These are phyloP conservation scores for Catalaphyllia jardinei DNA, from an alignment of 64 coral and sea anemone species.

Conservation along the genomic window DNA sequence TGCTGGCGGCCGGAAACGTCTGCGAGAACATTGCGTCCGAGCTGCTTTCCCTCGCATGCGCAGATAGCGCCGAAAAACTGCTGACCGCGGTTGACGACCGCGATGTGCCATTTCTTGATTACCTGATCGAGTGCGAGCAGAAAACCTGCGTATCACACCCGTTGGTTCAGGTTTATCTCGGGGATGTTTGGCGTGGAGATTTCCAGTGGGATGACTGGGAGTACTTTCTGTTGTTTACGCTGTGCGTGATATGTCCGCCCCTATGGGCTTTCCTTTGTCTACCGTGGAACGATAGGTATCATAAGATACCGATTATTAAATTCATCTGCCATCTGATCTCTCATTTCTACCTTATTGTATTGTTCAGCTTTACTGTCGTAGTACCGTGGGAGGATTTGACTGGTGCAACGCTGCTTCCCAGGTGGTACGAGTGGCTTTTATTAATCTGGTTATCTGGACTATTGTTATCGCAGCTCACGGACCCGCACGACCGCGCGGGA, in stretches of 20 bases:
- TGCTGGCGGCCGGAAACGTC: conserved; percentile 77
- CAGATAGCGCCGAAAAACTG: conserved; percentile 67
- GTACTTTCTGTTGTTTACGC: conserved; percentile 85
- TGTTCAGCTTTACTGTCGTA: conserved; percentile 88
- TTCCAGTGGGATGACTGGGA: conserved; percentile 96
- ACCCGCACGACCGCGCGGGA: conserved; percentile 90
- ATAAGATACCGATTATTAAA: conserved; percentile 94
- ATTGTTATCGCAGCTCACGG: conserved; percentile 86
- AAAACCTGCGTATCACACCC: conserved; percentile 94
- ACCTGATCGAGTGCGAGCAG: conserved; percentile 94
- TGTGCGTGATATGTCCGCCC: conserved; percentile 80
- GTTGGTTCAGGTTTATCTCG: conserved; percentile 93
- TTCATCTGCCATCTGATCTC: conserved; percentile 97
- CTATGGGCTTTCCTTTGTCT: conserved; percentile 90
- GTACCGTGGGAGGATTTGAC: conserved; percentile 74
- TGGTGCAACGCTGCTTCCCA: conserved; percentile 52
- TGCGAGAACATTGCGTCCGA: conserved; percentile 89
- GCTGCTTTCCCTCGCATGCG: conserved; percentile 88
- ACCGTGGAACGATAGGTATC: conserved; percentile 95
- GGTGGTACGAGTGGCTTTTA: conserved; percentile 94
- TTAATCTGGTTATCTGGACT: conserved; percentile 94
- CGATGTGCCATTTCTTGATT: conserved; percentile 88
- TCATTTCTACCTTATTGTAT: conserved; percentile 85
- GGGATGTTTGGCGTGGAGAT: conserved; percentile 91
- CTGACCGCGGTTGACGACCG: conserved; percentile 92